Base-by-base conservation (phyloP, 2,113 vertebrate genomes). In the Axis porcinus region DNA sequence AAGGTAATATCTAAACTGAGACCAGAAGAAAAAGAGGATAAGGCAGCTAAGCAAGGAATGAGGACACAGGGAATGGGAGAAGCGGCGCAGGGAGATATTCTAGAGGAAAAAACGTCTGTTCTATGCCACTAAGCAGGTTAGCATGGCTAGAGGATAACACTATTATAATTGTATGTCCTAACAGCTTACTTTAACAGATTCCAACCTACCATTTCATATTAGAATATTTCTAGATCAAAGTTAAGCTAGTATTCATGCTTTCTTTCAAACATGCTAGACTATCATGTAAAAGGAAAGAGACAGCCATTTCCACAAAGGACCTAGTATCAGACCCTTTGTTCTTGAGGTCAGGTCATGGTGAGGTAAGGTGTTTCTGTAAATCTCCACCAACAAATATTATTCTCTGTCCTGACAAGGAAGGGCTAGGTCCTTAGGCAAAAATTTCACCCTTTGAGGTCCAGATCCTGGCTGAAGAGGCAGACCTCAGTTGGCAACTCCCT, bases 21-120 rank as follows among this genome's bases (percentile, higher is more conserved):
- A 90, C 28, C 57, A 81, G 17, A 85, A 94, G 9, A 67, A 90
- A 78, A 54, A 67, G 11, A 82, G 23, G 52, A 30, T n/a, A 81
- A 25, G 3, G 6, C 16, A 95, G 43, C 25, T 21, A 96, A 50
- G 30, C 23, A 95, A 70, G 76, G 16, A 94, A n/a, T 23, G 7
- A 25, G 45, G 25, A 52, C 5, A 47, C 2, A 62, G 15, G 30
- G 54, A 43, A 23, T 6, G 15, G 23, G 30, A 33, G 19, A 7
- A 15, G 15, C 7, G 5, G 3, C 40, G 10, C 5, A 0, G 3
- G 54, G 17, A 12, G 16, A 62, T 13, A 45, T 21, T 27, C 15
- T 33, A 27, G 1, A 28, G 33, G 43, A 74, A 81, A 62, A 94
- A 86, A 45, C 10, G 12, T 54, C 78, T 85, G 28, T 64, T 70